A percentile compares a stretch with the other conserved stretches of the same genome.
Evolutionary conservation across 2,888 invertebrate genomes (phyloP).

Genomic region (Mesodorylaimus sp.): DNA sequence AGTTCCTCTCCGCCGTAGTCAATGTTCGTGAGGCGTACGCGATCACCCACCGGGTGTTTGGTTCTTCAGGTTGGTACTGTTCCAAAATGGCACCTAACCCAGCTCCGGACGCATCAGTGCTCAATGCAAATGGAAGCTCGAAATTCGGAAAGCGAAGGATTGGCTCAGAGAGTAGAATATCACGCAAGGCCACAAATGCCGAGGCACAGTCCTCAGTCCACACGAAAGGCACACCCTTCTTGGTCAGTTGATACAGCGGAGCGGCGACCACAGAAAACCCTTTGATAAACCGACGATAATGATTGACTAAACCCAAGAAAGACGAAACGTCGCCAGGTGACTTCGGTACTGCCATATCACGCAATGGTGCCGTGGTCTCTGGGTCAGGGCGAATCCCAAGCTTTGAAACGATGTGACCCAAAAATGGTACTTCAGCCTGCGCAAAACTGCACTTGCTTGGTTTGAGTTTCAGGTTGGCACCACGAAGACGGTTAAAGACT

Average conservation of each 20-base stretch:
- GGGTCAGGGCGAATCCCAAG: neutral
- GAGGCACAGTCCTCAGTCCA: neutral
- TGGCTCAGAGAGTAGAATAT: neutral
- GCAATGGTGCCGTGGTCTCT: neutral
- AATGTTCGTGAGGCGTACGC: too few relatives aligned
- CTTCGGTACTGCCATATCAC: neutral
- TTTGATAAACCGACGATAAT: neutral
- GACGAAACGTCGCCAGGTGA: neutral
- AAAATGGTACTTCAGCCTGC: neutral
- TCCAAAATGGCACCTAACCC: neutral
- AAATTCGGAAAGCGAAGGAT: neutral
- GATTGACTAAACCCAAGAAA: too few relatives aligned
- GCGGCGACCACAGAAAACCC: neutral
- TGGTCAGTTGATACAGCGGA: neutral
- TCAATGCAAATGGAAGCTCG: neutral
- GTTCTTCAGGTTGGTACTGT: too few relatives aligned
- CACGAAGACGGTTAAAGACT: neutral
- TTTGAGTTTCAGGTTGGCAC: neutral
- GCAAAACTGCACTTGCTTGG: neutral
- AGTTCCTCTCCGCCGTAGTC: too few relatives aligned
- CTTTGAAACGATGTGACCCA: neutral
- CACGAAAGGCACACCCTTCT: neutral
- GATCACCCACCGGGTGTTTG: too few relatives aligned
- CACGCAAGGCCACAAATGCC: neutral
- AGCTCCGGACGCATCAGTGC: neutral